Conservation (phyloP, 2,113 vertebrate genomes). For the Stegostoma tigrinum region DNA sequence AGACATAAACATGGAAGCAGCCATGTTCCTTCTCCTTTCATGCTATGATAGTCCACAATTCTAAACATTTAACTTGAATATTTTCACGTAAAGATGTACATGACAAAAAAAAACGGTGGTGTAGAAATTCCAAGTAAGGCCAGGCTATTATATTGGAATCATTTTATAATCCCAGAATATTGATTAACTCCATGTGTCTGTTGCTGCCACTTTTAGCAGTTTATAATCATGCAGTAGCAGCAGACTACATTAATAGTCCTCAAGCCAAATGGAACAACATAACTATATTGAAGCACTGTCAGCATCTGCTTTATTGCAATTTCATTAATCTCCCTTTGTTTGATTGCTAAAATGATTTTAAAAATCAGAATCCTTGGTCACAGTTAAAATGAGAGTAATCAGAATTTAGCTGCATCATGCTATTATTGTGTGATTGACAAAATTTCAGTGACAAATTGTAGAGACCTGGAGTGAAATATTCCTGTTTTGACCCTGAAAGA, state of each 20-base stretch:
- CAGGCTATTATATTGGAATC: neutral
- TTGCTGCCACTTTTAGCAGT: neutral
- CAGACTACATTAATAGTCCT: neutral
- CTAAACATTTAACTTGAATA: neutral
- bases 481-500: neutral
- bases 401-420: neutral
- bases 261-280: neutral
- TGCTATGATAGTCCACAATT: neutral
- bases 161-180: neutral
- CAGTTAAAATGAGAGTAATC: neutral
- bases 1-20: neutral
- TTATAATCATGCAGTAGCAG: neutral
- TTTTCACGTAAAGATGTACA: neutral
- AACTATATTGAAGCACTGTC: neutral
- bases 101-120: neutral
- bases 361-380: neutral
- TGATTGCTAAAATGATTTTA: neutral
- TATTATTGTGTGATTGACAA: neutral
- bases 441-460: neutral
- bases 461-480: neutral
- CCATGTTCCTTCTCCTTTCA: too few relatives aligned
- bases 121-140: neutral
- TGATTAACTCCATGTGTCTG: neutral
- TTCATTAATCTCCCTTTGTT: neutral
- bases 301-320: neutral